Percentiles rank a stretch among this genome's conserved stretches.
phyloP scores from a whole-genome alignment of 1,140 invertebrate species.

The Drosophila athabasca region DNA sequence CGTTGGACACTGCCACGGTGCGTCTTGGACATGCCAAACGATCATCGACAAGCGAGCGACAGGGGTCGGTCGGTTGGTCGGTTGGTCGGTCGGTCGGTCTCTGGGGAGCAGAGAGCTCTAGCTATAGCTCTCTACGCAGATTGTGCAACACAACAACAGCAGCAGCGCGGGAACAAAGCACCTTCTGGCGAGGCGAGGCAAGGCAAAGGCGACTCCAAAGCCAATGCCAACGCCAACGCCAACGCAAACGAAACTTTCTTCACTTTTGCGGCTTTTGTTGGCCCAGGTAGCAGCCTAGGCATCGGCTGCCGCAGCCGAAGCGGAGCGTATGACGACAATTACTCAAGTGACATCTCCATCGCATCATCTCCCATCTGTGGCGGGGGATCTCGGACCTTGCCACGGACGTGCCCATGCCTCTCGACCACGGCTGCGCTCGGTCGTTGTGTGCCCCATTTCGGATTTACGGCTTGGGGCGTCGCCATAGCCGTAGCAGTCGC shows the following conservation, averaged over 20 bases:
- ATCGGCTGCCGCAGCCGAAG: too few relatives aligned
- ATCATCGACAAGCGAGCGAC: slow-evolving; percentile 37
- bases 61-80: slow-evolving; percentile 9
- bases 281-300: slow-evolving; percentile 49
- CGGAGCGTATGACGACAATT: slow-evolving; percentile 72
- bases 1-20: slow-evolving; percentile 55
- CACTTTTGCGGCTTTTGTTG: slow-evolving; percentile 35
- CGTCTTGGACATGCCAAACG: slow-evolving; percentile 78
- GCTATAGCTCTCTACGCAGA: slow-evolving; percentile 68
- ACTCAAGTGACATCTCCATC: slow-evolving; percentile 82
- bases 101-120: slow-evolving; percentile 56
- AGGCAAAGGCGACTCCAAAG: too few relatives aligned
- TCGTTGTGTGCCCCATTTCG: slow-evolving; percentile 35
- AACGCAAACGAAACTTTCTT: slow-evolving; percentile 55
- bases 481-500: too few relatives aligned
- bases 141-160: slow-evolving; percentile 76
- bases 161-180: not conserved
- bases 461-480: slow-evolving; percentile 30
- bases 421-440: slow-evolving; percentile 22
- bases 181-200: too few relatives aligned
- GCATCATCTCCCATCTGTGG: not conserved
- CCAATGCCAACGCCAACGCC: too few relatives aligned
- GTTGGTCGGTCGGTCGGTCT: slow-evolving; percentile 29
- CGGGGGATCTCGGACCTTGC: slow-evolving; percentile 39
- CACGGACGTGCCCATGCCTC: slow-evolving; percentile 52